These are phyloP conservation scores for Cataglyphis hispanica DNA, from an alignment of 1,140 invertebrate genomes.

Conservation along the genomic window DNA sequence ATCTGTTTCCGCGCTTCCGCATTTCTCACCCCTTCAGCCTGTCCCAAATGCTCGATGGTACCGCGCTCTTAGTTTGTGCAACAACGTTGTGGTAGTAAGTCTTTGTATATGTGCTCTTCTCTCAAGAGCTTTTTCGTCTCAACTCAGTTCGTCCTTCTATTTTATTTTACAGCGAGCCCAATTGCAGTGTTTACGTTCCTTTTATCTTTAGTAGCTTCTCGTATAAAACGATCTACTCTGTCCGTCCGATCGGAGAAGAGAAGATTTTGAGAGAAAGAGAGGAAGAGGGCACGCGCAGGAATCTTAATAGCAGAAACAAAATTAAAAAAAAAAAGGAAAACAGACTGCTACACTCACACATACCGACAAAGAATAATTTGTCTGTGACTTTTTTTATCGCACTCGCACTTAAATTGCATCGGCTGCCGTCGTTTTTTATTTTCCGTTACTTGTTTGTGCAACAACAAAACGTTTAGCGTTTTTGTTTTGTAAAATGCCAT, in stretches of 20 bases:
- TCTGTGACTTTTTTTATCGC: not conserved
- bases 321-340: not conserved
- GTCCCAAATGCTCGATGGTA: constrained; percentile 6
- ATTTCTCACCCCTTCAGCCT: constrained; percentile 10
- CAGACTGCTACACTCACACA: not conserved
- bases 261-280: constrained; percentile 6
- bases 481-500: not conserved
- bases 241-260: not conserved
- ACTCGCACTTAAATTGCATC: not conserved
- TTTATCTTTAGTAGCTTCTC: constrained; percentile 33
- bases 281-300: too few species aligned
- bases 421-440: constrained; percentile 4
- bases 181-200: constrained; percentile 42
- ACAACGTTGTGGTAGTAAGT: not conserved
- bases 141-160: not conserved
- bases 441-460: not conserved
- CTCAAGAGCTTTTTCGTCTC: not conserved
- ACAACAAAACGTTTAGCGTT: not conserved
- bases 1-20: not conserved
- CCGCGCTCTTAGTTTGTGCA: not conserved
- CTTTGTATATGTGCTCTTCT: not conserved
- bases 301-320: constrained; percentile 4
- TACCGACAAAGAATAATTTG: not conserved
- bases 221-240: constrained; percentile 34
- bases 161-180: constrained; percentile 35